Evolutionary conservation across 2,888 invertebrate genomes (phyloP), one percentile per base, ranked within the genome.

Genomic region (Cataglyphis altisquamis): DNA sequence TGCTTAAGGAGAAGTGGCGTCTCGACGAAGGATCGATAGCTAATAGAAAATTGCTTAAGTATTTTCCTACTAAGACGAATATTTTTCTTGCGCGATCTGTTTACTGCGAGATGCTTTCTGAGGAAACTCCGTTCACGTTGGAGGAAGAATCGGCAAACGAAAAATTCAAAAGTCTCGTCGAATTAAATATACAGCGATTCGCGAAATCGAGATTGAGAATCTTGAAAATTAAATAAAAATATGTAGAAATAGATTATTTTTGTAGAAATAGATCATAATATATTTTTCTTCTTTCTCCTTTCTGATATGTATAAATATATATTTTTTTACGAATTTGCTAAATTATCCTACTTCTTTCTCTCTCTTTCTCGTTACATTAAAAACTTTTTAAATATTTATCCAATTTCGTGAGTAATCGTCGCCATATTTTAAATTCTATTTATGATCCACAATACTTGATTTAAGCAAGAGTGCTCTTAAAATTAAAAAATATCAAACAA

Each of bases 11-110:
- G 67, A 1, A 29, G 57, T 55, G 29, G 32, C 41, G 32, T 39
- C 68, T 29, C 41, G 10, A 70, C 18, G 60, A 70, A 70, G 70
- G 60, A 70, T 60, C 78, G 60, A 78, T 70, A 68, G 41, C 21
- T 32, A 29, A 68, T 68, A 60, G 21, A 8, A 15, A 45, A 45
- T 45, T 60, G 15, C 32, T 21, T 10, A 29, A 15, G 55, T 39
- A 55, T 52, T 75, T 39, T 21, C 64, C 21, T 12, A 12, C 41
- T 12, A 21, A 21, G 41, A 39, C 12, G 6, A 39, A 8, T 64
- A 41, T 39, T 39, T 39, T 21, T 64, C 29, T 10, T 39, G 10
- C n/a, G 5, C 29, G 55, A 67, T n/a, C 29, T 25, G 55, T 55
- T 55, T n/a, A 12, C 15, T 1, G 29, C 66, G 75, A n/a, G 25